Base-by-base conservation (phyloP, 2,888 invertebrate species). In the Neoascia interrupta region DNA sequence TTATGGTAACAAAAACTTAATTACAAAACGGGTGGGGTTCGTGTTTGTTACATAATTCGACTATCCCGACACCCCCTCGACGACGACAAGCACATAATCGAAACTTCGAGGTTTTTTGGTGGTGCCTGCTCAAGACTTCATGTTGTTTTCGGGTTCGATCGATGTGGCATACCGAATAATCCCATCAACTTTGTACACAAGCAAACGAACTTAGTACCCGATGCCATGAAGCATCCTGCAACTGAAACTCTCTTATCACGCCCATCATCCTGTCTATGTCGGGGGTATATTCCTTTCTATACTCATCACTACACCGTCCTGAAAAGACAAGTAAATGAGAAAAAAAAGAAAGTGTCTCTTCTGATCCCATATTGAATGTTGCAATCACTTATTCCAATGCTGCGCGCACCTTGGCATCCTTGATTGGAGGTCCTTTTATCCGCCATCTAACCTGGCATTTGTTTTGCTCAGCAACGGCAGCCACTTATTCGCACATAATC, bases 401-500 rank as follows among this genome's bases (percentile, higher is more conserved):
- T 47, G 26, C 37, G 43, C n/a, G 43, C 63, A 76, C 58, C 61
- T 49, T 63, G 11, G 18, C 37, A 31, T 39, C 18, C 64, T 39
- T 72, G 64, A 76, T 72, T 72, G 41, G 31, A 39, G 51, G 28
- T 60, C 45, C 45, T 60, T 18, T 26, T 60, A 53, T 60, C 49
- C 41, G 31, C 21, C 23, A 21, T 39, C 53, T 76, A 64, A 70
- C 58, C 74, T 31, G 51, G 47, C 76, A 76, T 76, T 76, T 72
- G 76, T 76, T 76, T 49, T 53, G 53, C 47, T 31, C 60, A 64
- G 53, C 64, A 47, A 60, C 60, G 64, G 64, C 72, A 53, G 58
- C 76, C 64, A 72, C 72, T 76, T 76, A 76, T 72, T 72, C 76
- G 76, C 72, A 76, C 76, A 76, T 76, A 76, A 76, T 76, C 76